Conservation (phyloP, 2,113 vertebrate species). For the Chelonoidis abingdonii region DNA sequence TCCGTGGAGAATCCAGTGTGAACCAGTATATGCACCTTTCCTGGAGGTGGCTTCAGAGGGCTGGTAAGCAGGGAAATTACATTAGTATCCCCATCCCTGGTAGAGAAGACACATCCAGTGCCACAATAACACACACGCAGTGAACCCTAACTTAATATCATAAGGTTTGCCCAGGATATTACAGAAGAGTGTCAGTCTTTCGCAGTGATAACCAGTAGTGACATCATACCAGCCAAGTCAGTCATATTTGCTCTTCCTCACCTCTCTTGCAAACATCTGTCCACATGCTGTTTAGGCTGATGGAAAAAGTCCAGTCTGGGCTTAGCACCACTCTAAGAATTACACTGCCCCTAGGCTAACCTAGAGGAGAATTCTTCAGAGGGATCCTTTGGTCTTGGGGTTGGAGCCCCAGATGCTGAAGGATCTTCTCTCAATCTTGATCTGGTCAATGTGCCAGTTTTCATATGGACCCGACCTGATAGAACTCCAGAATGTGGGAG, state of each 20-base stretch:
- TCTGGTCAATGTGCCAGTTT: rapidly evolving
- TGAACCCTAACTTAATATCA: background rate
- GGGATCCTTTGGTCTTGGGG: background rate
- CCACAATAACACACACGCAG: too few relatives aligned
- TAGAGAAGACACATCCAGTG: background rate
- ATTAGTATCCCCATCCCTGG: background rate
- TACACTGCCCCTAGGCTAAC: background rate
- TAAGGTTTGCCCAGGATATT: background rate
- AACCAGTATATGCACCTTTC: background rate
- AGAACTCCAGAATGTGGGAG: too few relatives aligned
- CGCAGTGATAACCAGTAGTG: background rate
- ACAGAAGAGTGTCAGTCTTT: background rate
- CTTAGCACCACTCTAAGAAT: too few relatives aligned
- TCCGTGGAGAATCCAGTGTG: background rate
- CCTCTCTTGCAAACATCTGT: background rate
- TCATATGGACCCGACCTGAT: too few relatives aligned
- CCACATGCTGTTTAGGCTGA: too few relatives aligned
- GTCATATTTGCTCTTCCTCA: background rate
- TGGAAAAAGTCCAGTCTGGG: too few relatives aligned
- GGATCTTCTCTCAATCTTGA: background rate
- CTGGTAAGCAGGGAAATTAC: background rate
- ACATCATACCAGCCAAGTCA: background rate
- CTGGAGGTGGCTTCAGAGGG: too few relatives aligned
- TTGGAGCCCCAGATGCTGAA: background rate
- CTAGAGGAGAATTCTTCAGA: background rate